Evolutionary conservation across 2,797 vertebrate species (phyloP).

Genomic region (Chiroxiphia lanceolata): DNA sequence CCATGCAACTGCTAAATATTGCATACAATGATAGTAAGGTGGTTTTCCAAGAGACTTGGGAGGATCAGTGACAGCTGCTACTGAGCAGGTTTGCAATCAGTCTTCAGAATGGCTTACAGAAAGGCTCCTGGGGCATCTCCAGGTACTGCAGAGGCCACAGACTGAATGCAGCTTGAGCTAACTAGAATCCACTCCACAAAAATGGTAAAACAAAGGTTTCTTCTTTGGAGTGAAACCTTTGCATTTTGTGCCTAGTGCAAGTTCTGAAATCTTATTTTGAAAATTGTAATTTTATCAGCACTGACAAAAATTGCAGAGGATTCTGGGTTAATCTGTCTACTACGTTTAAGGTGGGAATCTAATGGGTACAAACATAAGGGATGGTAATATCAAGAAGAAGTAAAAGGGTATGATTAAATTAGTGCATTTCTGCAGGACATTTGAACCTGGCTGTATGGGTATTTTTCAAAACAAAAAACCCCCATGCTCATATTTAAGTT

Average conservation of each 20-base stretch:
- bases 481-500: accelerated
- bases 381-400: background rate
- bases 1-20: background rate
- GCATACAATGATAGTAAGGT: background rate
- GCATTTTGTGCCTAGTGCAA: background rate
- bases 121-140: background rate
- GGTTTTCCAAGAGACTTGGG: background rate
- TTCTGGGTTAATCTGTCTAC: background rate
- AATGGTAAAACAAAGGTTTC: background rate
- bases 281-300: background rate
- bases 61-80: background rate
- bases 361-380: background rate
- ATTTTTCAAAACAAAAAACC: background rate
- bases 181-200: background rate
- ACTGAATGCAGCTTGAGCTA: background rate
- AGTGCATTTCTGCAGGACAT: background rate
- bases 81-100: background rate
- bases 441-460: background rate
- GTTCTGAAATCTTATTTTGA: background rate
- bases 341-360: background rate
- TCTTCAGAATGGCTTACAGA: background rate
- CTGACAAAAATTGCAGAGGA: background rate
- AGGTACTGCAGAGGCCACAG: background rate
- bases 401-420: background rate
- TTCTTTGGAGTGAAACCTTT: background rate